Conservation (phyloP, 2,888 invertebrate genomes). For the Abrostola tripartita region DNA sequence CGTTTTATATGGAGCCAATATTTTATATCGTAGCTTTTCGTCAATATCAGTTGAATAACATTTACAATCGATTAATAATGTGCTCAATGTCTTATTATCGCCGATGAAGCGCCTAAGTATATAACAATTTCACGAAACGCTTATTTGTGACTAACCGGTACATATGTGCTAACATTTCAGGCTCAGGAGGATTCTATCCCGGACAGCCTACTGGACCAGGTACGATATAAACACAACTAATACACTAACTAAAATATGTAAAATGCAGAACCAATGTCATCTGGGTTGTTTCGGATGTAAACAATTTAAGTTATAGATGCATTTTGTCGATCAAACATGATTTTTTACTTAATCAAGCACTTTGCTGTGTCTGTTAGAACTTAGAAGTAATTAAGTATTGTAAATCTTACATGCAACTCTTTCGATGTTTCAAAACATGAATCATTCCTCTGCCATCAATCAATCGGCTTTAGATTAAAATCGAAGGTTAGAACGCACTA, state of each 20-base stretch:
- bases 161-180: constrained; percentile 44
- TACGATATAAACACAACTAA: constrained; percentile 10
- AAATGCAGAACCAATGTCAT: neutral
- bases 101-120: constrained; percentile 24
- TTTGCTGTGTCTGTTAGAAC: no score
- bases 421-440: constrained; percentile 7
- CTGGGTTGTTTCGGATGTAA: no score
- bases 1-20: no score
- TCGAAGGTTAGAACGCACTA: constrained; percentile 26
- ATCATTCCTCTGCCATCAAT: constrained; percentile 20
- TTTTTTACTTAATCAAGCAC: no score
- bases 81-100: neutral
- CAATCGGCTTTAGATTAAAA: constrained; percentile 9
- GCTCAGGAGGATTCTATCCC: constrained; percentile 49
- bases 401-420: neutral
- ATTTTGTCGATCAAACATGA: no score
- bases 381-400: neutral
- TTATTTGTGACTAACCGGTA: constrained; percentile 27
- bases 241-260: neutral
- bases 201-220: constrained; percentile 48
- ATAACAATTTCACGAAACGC: constrained; percentile 25
- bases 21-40: no score
- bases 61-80: neutral
- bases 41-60: no score
- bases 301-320: no score